Evolutionary conservation across 2,113 vertebrate species (phyloP), one percentile per base, ranked within the genome.

Genomic region (Daubentonia madagascariensis): DNA sequence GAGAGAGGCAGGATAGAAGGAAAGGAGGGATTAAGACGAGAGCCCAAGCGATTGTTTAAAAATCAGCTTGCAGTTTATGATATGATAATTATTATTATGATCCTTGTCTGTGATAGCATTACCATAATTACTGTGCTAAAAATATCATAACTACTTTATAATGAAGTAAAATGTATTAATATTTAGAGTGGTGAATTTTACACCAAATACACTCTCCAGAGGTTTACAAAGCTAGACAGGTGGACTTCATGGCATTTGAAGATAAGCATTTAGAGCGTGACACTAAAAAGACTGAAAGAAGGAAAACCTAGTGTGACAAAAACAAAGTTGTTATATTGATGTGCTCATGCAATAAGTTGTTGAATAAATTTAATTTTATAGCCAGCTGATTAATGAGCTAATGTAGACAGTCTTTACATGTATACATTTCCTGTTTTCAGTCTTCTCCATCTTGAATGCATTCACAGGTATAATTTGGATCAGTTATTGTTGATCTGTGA

Each of bases 121-220:
- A 67, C 18, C 73, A 89, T 91, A 97, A 95, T 85, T 72, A 89
- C 70, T 37, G 83, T 67, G 30, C 85, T 95, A 96, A 97, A 94
- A 59, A 65, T 96, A 73, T 80, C 25, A 0, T 11, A 57, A 52
- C 40, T 14, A 22, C 54, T 93, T 85, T 45, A 22, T 76, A 85
- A 54, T n/a, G 16, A 57, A 88, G 70, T 43, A 65, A 95, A 92
- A 96, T 80, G 14, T 95, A 94, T 97, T 92, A 35, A 92, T 97
- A 92, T 96, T 97, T 92, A 89, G 9, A 28, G 0, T 91, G 14
- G 12, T 43, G 18, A 10, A 37, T 85, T 89, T 84, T 45, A 57
- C 1, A 87, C 67, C 84, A 79, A 88, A 76, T 85, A 35, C 32
- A 80, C 93, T 91, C 48, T 86, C 70, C 25, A 59, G 89, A 59